phyloP scores from a whole-genome alignment of 2,888 invertebrate genomes.

The Anthophora plumipes region DNA sequence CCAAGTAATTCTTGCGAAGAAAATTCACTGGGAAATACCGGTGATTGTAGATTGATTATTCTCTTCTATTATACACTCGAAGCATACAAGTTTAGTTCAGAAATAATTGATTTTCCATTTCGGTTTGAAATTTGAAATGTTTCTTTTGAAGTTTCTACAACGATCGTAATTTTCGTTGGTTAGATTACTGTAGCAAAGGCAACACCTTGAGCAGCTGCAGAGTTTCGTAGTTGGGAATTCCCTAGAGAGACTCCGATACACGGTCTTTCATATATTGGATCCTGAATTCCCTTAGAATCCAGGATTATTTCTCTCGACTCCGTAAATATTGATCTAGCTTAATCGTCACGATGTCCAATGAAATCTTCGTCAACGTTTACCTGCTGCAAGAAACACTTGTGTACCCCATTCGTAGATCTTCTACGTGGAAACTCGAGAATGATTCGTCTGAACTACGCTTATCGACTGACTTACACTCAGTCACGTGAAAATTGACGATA shows the following conservation, averaged over 20 bases:
- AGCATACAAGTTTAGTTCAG: too few relatives aligned
- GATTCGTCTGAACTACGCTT: neutral
- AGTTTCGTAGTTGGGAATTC: constrained; percentile 11
- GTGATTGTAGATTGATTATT: too few relatives aligned
- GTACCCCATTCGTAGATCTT: too few relatives aligned
- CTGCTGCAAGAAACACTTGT: neutral
- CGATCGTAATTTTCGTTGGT: constrained; percentile 2
- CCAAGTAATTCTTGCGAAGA: too few relatives aligned
- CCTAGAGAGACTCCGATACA: constrained; percentile 22
- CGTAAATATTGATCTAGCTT: constrained; percentile 34
- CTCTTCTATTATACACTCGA: too few relatives aligned
- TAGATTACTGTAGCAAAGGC: neutral
- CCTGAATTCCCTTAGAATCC: constrained; percentile 28
- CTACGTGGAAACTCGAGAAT: neutral
- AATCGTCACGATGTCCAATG: constrained; percentile 21
- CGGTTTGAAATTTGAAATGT: neutral
- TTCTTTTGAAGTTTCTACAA: neutral
- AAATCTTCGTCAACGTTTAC: constrained; percentile 31
- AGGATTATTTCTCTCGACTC: constrained; percentile 33
- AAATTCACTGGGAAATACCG: too few relatives aligned
- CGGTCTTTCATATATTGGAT: constrained; percentile 39
- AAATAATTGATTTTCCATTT: too few relatives aligned
- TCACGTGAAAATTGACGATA: too few relatives aligned
- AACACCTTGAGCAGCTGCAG: constrained; percentile 1
- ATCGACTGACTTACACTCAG: neutral